Evolutionary conservation across 2,113 vertebrate species (phyloP), one percentile per base, ranked within the genome.

Genomic region (Hymenochirus boettgeri): DNA sequence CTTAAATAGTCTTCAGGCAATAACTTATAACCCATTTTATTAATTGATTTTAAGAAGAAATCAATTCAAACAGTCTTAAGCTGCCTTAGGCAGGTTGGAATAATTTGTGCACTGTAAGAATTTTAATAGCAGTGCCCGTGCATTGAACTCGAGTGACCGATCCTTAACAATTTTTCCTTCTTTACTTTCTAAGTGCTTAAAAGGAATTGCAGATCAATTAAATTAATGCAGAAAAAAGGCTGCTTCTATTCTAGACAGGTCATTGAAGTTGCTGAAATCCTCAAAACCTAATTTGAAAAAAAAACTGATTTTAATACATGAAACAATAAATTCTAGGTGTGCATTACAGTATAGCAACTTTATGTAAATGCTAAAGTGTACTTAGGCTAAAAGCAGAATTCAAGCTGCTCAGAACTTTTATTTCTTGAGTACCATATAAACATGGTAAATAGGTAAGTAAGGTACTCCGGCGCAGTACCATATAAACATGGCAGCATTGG

Each of bases 21-120:
- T 52, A 69, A 60, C 57, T 60, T 60, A 60, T 39, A 69, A 60
- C 48, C 56, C 57, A 69, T 59, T 69, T 52, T 69, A 69, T 69
- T 69, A 69, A 69, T 69, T 69, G 65, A 69, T 69, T 69, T 69
- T 69, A 60, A 69, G 56, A 69, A 69, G 65, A 69, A 69, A 69
- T 69, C 65, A 67, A 67, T 67, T 67, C 23, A 35, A 57, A 24
- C 53, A 67, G 33, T 59, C 64, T 67, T 59, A 59, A 33, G 24
- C 33, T 51, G 57, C 65, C 48, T 60, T 3, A 18, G 57, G 65
- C 65, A 53, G 18, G 52, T 52, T 69, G 35, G 33, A 69, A 69
- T 69, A 69, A 69, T 60, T 69, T 59, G 47, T 60, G 57, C 56
- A 60, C 65, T 69, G 65, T 60, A 53, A 45, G 24, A 42, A 69